A percentile compares a stretch with the other conserved stretches of the same genome.
These are phyloP conservation scores for Teinopalpus imperialis DNA, from an alignment of 2,888 invertebrate genomes.

Conservation along the genomic window DNA sequence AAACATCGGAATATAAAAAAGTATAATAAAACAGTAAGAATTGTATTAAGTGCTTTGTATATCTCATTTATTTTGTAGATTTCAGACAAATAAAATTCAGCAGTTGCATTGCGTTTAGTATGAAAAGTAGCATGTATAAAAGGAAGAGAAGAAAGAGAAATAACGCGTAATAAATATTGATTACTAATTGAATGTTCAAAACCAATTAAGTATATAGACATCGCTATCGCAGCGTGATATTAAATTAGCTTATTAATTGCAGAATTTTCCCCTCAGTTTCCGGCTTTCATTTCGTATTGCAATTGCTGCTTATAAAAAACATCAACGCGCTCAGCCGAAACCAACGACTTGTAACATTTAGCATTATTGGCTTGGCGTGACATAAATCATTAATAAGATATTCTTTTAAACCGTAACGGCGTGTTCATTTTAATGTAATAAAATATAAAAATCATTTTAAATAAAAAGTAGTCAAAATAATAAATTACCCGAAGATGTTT, in stretches of 20 bases:
- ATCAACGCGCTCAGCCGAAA: slow-evolving; percentile 19
- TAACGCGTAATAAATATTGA: neutral
- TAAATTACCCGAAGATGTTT: too few species aligned
- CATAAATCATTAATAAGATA: slow-evolving; percentile 9
- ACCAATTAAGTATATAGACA: slow-evolving; percentile 5
- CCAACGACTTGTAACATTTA: slow-evolving; percentile 12
- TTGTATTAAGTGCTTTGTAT: too few species aligned
- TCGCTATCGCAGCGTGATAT: neutral
- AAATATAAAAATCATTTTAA: too few species aligned
- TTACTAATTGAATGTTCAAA: neutral
- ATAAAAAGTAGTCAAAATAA: too few species aligned
- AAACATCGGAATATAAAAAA: too few species aligned
- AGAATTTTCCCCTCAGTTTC: slow-evolving; percentile 51
- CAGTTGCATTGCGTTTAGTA: too few species aligned
- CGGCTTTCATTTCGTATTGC: slow-evolving; percentile 53
- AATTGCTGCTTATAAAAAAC: slow-evolving; percentile 15
- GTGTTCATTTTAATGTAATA: too few species aligned
- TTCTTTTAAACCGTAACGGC: neutral
- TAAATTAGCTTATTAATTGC: slow-evolving; percentile 12
- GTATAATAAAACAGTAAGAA: too few species aligned
- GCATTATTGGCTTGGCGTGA: slow-evolving; percentile 5
- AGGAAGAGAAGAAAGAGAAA: too few species aligned
- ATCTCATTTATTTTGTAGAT: too few species aligned
- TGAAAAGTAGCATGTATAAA: too few species aligned
- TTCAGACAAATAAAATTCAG: too few species aligned